Evolutionary conservation across 2,797 vertebrate genomes (phyloP).

Genomic region (Falco biarmicus): DNA sequence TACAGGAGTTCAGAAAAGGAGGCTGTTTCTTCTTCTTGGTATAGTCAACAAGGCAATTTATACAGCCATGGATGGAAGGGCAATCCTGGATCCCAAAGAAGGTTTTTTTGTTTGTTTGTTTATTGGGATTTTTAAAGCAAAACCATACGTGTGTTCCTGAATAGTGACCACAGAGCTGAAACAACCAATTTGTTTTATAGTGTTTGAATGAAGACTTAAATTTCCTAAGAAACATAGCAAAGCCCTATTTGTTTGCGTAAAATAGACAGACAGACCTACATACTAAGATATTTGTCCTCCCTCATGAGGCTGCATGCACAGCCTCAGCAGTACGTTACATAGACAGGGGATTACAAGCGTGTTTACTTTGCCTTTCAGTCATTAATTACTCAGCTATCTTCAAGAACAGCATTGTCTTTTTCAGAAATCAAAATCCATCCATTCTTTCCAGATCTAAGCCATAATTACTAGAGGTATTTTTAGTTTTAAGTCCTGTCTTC

Average conservation of each 20-base stretch:
- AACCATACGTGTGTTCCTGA: background rate
- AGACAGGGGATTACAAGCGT: background rate
- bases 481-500: conserved; percentile 69
- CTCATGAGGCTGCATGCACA: background rate
- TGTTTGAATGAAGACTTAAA: background rate
- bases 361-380: conserved; percentile 39
- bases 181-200: background rate
- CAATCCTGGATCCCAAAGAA: background rate
- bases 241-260: background rate
- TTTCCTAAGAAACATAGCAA: background rate
- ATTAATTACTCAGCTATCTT: conserved; percentile 11
- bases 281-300: background rate
- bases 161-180: background rate
- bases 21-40: background rate
- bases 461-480: conserved; percentile 76
- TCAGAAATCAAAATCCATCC: conserved; percentile 43
- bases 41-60: background rate
- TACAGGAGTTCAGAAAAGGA: background rate
- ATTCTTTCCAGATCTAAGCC: conserved; percentile 38
- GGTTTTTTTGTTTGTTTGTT: background rate
- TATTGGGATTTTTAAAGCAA: background rate
- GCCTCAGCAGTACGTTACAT: background rate
- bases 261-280: background rate
- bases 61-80: background rate
- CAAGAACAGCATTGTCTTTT: conserved; percentile 46